Base-by-base conservation (phyloP, 2,797 vertebrate genomes). In the Corythornis leucogaster region DNA sequence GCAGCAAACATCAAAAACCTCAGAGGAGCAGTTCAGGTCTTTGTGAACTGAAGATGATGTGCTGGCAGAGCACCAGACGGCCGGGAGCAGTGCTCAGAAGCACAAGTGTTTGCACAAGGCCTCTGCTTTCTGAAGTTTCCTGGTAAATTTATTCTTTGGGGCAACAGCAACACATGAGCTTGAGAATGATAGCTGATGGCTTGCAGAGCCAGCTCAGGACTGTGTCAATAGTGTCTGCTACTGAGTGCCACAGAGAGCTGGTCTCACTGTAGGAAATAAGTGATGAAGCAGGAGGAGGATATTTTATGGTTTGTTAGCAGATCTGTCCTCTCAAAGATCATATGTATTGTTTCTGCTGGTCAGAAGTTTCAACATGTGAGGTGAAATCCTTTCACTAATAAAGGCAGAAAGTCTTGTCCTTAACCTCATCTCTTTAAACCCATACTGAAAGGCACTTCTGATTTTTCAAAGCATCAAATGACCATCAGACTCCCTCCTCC, bases 71-170 rank as follows among this genome's bases (percentile, higher is more conserved):
- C 2, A 6, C 22, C 42, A 19, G 54, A 15, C 1, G 4, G 35
- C 8, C 51, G 6, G 69, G 38, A 53, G 10, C 1, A 1, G 35
- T 14, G 40, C 59, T 66, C 2, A 1, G 64, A 69, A 48, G 42
- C 33, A 38, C 1, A 0, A 51, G 18, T 0, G 2, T n/a, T 35
- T 11, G 5, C 2, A 0, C 0, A 1, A 35, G 58, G 21, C 28
- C 38, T 24, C 22, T 26, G 35, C 28, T 55, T 59, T 22, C 45
- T 11, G 18, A 28, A 46, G 11, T 57, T 57, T 35, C 71, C 16
- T 1, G 0, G 31, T 67, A 62, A 57, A 58, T 10, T 68, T 74
- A 18, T 45, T 63, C 45, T 58, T 48, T 15, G 33, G 51, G 61
- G 78, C 33, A 73, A 62, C 20, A 12, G 18, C 33, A 67, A 22